phyloP scores from a whole-genome alignment of 1,140 invertebrate genomes.

The Oreohelix idahoensis region DNA sequence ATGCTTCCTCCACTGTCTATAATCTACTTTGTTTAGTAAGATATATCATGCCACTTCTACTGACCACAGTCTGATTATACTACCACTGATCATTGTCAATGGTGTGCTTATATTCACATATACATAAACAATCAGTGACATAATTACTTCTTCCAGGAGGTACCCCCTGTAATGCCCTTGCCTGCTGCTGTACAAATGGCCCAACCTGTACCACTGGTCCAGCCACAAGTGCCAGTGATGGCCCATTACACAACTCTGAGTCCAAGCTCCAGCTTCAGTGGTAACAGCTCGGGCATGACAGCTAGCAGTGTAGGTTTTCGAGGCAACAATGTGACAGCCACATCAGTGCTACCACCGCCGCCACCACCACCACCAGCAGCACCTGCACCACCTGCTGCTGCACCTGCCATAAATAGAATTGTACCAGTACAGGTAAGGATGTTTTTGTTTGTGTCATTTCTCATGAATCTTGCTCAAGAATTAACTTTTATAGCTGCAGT shows the following conservation, averaged over 20 bases:
- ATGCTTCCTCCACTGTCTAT: too few species aligned
- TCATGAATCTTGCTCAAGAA: too few species aligned
- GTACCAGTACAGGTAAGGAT: not conserved
- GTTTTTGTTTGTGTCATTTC: not conserved
- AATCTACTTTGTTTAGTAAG: too few species aligned
- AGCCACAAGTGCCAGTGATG: not conserved
- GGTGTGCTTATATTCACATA: too few species aligned
- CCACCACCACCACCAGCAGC: not conserved
- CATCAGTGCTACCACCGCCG: not conserved
- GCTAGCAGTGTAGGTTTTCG: not conserved
- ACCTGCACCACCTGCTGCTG: not conserved
- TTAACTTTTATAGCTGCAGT: too few species aligned
- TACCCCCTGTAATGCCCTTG: not conserved
- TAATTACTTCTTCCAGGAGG: not conserved
- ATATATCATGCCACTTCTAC: too few species aligned
- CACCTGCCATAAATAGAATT: not conserved
- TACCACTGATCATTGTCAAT: too few species aligned
- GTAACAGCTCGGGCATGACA: slow-evolving; percentile 29
- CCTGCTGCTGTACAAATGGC: not conserved
- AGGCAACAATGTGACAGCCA: not conserved
- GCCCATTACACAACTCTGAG: slow-evolving; percentile 39
- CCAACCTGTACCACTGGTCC: not conserved
- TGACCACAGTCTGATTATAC: too few species aligned
- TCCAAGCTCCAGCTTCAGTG: slow-evolving; percentile 54
- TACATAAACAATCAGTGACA: too few species aligned